Percentiles rank a stretch among this genome's conserved stretches.
Conservation (phyloP, 2,113 vertebrate genomes). For the Pungitius pungitius region DNA sequence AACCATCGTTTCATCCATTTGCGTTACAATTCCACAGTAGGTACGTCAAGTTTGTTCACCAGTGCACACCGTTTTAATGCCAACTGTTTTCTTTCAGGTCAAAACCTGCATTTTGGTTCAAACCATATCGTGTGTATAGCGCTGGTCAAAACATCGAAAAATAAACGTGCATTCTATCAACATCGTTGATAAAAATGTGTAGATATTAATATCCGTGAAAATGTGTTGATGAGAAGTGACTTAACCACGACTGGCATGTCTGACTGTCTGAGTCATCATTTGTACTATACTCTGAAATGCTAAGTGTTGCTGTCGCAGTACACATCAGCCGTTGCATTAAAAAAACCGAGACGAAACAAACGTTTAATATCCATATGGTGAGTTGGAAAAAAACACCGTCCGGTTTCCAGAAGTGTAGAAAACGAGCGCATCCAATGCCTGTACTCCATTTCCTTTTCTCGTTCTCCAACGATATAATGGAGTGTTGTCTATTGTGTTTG, state of each 20-base stretch:
- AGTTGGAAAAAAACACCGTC: background rate
- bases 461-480: slow-evolving; percentile 70
- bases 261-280: background rate
- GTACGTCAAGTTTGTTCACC: slow-evolving; percentile 22
- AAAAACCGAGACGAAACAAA: background rate
- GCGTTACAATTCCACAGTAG: slow-evolving; percentile 6
- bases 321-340: background rate
- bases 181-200: background rate
- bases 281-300: background rate
- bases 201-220: background rate
- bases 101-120: background rate
- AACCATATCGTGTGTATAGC: too few relatives aligned
- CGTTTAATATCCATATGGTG: background rate
- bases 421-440: slow-evolving; percentile 47
- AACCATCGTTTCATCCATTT: slow-evolving; percentile 35
- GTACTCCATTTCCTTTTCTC: slow-evolving; percentile 77
- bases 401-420: background rate
- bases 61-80: background rate
- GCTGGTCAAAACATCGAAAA: background rate
- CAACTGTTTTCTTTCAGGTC: background rate
- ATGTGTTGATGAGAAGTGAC: background rate
- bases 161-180: background rate
- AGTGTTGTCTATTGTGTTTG: slow-evolving; percentile 49
- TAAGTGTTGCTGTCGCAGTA: background rate
- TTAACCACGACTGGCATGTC: accelerated